phyloP scores from a whole-genome alignment of 1,140 invertebrate species.

The Ceratina calcarata region DNA sequence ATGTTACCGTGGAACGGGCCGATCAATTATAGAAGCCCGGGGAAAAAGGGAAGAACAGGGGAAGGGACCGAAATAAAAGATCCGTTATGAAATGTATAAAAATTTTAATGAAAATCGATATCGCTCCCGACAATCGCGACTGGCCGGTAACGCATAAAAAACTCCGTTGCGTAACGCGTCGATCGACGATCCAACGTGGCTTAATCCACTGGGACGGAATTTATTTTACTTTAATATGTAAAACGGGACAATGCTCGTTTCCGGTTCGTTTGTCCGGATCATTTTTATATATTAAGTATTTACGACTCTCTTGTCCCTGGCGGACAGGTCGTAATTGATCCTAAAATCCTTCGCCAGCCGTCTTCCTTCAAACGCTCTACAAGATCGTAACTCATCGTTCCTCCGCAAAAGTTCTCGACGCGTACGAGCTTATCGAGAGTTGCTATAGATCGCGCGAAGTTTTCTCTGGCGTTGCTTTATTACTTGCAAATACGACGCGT shows the following conservation, averaged over 20 bases:
- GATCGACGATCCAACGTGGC: slow-evolving; percentile 30
- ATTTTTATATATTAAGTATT: slow-evolving; percentile 29
- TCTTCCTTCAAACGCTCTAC: slow-evolving; percentile 14
- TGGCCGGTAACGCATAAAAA: slow-evolving; percentile 33
- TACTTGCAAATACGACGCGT: too few relatives aligned
- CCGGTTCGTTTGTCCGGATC: not conserved
- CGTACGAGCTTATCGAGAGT: too few relatives aligned
- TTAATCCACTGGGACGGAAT: slow-evolving; percentile 43
- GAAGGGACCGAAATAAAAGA: slow-evolving; percentile 24
- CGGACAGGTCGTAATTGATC: slow-evolving; percentile 28
- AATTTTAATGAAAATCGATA: slow-evolving; percentile 52
- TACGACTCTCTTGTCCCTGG: not conserved
- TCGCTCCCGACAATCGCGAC: slow-evolving; percentile 15
- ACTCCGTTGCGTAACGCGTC: slow-evolving; percentile 28
- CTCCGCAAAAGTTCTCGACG: not conserved
- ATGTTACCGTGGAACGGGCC: slow-evolving; percentile 12
- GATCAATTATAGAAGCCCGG: slow-evolving; percentile 21
- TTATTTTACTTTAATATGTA: slow-evolving; percentile 47
- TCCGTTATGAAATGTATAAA: slow-evolving; percentile 47
- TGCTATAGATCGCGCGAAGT: too few relatives aligned
- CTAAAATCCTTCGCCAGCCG: slow-evolving; percentile 30
- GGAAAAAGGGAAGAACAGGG: not conserved
- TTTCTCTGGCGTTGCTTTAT: too few relatives aligned
- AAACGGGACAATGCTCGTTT: slow-evolving; percentile 32
- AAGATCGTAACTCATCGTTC: slow-evolving; percentile 33